Percentiles rank a stretch among this genome's conserved stretches.
Evolutionary conservation across 92 coral and sea anemone species (phyloP).

Genomic region (Zoanthus solanderi): DNA sequence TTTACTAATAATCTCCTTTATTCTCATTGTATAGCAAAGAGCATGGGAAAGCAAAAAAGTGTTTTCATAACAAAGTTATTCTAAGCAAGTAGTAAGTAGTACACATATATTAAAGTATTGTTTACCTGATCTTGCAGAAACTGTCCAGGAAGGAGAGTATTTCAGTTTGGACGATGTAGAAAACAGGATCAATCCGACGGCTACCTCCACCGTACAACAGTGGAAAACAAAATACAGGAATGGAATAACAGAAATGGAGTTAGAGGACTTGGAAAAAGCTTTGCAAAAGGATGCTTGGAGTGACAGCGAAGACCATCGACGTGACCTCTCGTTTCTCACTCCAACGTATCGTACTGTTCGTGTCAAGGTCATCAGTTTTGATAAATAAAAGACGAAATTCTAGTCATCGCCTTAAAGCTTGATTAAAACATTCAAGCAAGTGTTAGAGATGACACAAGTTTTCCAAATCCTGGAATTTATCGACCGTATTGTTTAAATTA

Average conservation of each 20-base stretch:
- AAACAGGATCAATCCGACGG: not conserved
- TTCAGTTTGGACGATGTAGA: slow-evolving; percentile 13
- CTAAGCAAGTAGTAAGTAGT: too few relatives aligned
- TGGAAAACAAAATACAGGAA: slow-evolving; percentile 12
- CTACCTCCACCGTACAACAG: not conserved
- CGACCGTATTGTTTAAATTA: too few relatives aligned
- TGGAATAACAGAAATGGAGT: slow-evolving; percentile 43
- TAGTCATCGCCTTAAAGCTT: too few relatives aligned
- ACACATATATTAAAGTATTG: not conserved
- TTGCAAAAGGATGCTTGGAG: not conserved
- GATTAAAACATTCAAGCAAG: too few relatives aligned
- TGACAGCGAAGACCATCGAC: slow-evolving; percentile 1
- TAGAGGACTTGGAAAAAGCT: not conserved
- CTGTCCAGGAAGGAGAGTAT: not conserved
- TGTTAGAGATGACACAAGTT: too few relatives aligned
- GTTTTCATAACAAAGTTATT: too few relatives aligned
- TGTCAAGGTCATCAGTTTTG: slow-evolving; percentile 16
- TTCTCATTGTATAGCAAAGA: too few relatives aligned
- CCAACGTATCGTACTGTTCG: slow-evolving; percentile 31
- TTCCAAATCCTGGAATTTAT: too few relatives aligned
- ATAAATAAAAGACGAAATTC: too few relatives aligned
- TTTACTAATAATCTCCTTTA: too few relatives aligned
- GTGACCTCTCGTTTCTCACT: slow-evolving; percentile 4
- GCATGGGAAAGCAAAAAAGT: too few relatives aligned
- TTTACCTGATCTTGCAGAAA: not conserved